Percentiles rank a stretch among this genome's conserved stretches.
These are phyloP conservation scores for Phrynocephalus vlangalii DNA, from an alignment of 2,797 vertebrate genomes.

Conservation along the genomic window DNA sequence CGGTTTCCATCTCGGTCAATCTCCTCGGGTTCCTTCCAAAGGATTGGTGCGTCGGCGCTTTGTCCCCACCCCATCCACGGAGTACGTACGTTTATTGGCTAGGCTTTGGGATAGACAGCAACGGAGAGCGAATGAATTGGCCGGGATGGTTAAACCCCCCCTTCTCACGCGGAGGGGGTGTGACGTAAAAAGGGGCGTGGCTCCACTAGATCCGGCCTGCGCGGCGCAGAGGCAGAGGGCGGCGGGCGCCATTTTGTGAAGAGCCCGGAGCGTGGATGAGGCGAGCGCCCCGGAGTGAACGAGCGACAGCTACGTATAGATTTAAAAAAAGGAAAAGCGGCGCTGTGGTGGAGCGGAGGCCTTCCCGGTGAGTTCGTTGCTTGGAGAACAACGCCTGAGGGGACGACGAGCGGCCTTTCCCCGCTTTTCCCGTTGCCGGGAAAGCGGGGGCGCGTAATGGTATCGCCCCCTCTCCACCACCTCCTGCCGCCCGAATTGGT, in stretches of 20 bases:
- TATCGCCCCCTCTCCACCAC: neutral
- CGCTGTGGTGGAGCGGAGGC: neutral
- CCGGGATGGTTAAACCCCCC: too few relatives aligned
- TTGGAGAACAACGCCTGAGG: neutral
- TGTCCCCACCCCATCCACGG: too few relatives aligned
- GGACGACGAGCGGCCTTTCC: neutral
- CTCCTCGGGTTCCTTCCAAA: neutral
- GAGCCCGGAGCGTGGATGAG: constrained; percentile 46
- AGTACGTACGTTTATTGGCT: neutral
- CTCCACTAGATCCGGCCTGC: neutral
- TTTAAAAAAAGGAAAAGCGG: neutral
- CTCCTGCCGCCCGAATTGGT: neutral
- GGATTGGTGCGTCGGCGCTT: neutral
- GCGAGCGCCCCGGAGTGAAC: constrained; percentile 7
- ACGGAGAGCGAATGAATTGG: fast-evolving
- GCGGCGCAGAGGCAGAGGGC: constrained; percentile 65
- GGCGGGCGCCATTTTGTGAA: constrained; percentile 76
- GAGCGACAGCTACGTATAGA: neutral
- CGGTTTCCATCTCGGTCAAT: neutral
- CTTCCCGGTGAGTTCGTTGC: constrained; percentile 38
- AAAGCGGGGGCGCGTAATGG: neutral
- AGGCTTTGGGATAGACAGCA: fast-evolving
- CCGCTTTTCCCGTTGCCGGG: too few relatives aligned
- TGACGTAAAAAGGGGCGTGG: neutral
- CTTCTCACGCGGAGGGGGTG: neutral